Evolutionary conservation across 2,888 invertebrate species (phyloP), one percentile per base, ranked within the genome.

Genomic region (Entomobrya proxima): DNA sequence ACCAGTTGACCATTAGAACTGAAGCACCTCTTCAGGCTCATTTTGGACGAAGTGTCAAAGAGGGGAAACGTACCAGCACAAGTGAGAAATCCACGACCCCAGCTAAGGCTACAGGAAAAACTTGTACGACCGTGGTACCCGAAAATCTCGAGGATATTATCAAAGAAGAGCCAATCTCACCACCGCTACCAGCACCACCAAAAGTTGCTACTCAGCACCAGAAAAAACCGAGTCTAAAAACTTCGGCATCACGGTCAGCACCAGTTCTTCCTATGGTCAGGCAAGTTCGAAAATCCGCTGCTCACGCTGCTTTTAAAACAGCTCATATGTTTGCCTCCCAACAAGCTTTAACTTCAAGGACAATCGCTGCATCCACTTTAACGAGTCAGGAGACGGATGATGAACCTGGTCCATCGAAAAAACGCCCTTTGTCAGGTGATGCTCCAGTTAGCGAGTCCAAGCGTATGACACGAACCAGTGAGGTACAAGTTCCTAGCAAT

Each of bases 301-400:
- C 79, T 1, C 64, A 85, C 37, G 74, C 85, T 32, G 85, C 79
- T 13, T 79, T 85, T 37, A 79, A 75, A 52, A 85, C 52, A 30
- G 85, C 85, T 9, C 79, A 85, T 44, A 79, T 85, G 24, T 85
- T 85, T 40, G 84, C 72, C 6, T 77, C 77, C 18, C 77, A 67
- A 32, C 61, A 58, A 24, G 21, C 4, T 32, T 6, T 75, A 1
- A 47, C 75, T 3, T 18, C 72, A 24, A 27, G 74, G 2, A 37
- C 82, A 44, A 5, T 50, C 13, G 27, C 47, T 30, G 44, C 61
- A 24, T 61, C 50, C 11, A 21, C 76, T 3, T 2, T 55, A 30
- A 30, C 47, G 11, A 78, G 52, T 13, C 67, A 37, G 9, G 79
- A 67, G 9, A 7, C 52, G 5, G 52, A 58, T 7, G 24, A 58